These are phyloP conservation scores for Diploptera punctata DNA, from an alignment of 2,888 invertebrate species.

Conservation along the genomic window DNA sequence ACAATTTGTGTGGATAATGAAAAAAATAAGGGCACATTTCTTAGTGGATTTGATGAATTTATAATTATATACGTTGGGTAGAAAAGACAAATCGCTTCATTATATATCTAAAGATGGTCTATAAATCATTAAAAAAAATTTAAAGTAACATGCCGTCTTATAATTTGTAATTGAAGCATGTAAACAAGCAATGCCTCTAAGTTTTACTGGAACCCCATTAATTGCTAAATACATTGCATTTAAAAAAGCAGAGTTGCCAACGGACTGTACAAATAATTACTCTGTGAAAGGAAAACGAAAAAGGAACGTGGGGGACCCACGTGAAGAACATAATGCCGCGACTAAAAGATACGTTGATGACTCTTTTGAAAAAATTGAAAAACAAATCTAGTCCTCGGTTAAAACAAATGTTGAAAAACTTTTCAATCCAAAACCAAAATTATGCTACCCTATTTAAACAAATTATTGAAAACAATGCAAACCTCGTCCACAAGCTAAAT, in stretches of 20 bases:
- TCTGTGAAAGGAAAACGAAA: background rate
- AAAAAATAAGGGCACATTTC: background rate
- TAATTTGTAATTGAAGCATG: too few relatives aligned
- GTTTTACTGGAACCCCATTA: background rate
- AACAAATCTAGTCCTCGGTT: background rate
- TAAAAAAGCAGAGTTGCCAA: background rate
- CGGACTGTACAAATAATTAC: background rate
- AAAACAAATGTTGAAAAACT: background rate
- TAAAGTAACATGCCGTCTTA: too few relatives aligned
- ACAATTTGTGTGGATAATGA: background rate
- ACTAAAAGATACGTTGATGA: background rate
- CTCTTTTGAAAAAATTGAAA: background rate
- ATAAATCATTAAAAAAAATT: too few relatives aligned
- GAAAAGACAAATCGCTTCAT: background rate
- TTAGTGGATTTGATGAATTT: background rate
- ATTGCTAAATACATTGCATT: background rate
- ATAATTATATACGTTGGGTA: background rate
- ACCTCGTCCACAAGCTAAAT: background rate
- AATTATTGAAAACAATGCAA: background rate
- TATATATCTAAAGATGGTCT: background rate
- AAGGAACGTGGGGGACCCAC: background rate
- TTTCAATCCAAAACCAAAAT: background rate
- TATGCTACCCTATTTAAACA: background rate
- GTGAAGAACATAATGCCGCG: background rate
- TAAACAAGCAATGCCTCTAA: background rate